Conservation (phyloP, 2,113 vertebrate species). For the Cyphomyrus plagiostoma region DNA sequence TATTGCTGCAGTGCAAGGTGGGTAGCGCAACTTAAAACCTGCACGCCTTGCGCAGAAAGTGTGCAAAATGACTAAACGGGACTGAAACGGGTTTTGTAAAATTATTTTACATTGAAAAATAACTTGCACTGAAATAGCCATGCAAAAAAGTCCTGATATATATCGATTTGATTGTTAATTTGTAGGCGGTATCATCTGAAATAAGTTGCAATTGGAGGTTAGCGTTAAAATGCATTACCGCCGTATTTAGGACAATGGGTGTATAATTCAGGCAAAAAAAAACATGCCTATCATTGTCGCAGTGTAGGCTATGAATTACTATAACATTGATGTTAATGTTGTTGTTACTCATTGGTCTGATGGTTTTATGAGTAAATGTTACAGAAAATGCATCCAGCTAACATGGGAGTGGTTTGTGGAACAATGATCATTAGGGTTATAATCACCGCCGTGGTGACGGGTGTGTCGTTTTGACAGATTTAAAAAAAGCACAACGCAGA, state of each 20-base stretch:
- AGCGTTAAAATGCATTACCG: background rate
- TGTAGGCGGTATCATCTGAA: background rate
- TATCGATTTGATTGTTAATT: background rate
- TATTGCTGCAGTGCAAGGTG: background rate
- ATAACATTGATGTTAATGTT: constrained; percentile 4
- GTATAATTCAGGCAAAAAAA: background rate
- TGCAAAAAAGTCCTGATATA: background rate
- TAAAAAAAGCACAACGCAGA: background rate
- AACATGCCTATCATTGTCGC: background rate
- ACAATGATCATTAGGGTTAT: background rate
- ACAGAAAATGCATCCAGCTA: background rate
- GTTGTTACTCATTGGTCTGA: background rate
- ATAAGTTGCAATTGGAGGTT: background rate
- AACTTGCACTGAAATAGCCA: background rate
- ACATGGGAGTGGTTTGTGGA: background rate
- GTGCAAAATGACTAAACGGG: background rate
- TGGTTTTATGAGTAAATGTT: constrained; percentile 6
- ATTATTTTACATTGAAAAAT: background rate
- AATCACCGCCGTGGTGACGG: background rate
- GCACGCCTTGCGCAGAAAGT: background rate
- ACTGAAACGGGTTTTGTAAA: background rate
- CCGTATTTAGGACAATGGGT: background rate
- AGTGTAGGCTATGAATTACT: background rate
- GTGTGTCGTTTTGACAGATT: background rate
- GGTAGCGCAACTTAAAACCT: background rate